Evolutionary conservation across 2,113 vertebrate genomes (phyloP), one percentile per base, ranked within the genome.

Genomic region (Tympanuchus pallidicinctus): DNA sequence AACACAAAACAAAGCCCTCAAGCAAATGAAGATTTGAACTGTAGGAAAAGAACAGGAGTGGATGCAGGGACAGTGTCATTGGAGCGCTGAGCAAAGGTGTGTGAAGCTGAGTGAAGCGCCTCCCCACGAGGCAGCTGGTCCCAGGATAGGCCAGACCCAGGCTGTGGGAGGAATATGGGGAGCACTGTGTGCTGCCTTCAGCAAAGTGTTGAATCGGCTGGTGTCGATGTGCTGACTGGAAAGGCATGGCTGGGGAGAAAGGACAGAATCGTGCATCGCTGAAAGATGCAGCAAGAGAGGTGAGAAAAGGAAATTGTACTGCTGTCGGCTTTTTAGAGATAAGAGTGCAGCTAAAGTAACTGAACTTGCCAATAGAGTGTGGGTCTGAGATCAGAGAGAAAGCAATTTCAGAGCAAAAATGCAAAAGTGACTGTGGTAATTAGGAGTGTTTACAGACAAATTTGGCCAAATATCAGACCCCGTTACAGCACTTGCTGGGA

Each of bases 401-500:
- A 88, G 34, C 13, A 21, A 16, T 75, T 34, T 67, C 63, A 72
- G 78, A 90, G 40, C 66, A 69, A 86, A 52, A 90, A 86, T 60
- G 28, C 32, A 61, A 52, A 96, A 89, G 57, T 69, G 80, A 27
- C 73, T 84, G 73, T 45, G 84, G 18, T 89, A 82, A 79, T 79
- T 86, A 84, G 73, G 69, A 90, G 28, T 38, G 21, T 77, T 96
- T 84, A 54, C 80, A 90, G 65, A 50, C 48, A 24, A 24, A 79
- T 78, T 89, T 0, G 2, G 77, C 54, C 57, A 89, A 63, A 84
- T 86, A 74, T 95, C 61, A 40, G 19, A 43, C 56, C 48, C 72
- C 48, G 16, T 66, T 92, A 32, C 63, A 84, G 83, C 9, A 19
- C 50, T 84, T 61, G 84, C 78, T 22, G 48, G 63, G 86, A 82